These are phyloP conservation scores for Anoplius nigerrimus DNA, from an alignment of 2,888 invertebrate genomes.

Conservation along the genomic window DNA sequence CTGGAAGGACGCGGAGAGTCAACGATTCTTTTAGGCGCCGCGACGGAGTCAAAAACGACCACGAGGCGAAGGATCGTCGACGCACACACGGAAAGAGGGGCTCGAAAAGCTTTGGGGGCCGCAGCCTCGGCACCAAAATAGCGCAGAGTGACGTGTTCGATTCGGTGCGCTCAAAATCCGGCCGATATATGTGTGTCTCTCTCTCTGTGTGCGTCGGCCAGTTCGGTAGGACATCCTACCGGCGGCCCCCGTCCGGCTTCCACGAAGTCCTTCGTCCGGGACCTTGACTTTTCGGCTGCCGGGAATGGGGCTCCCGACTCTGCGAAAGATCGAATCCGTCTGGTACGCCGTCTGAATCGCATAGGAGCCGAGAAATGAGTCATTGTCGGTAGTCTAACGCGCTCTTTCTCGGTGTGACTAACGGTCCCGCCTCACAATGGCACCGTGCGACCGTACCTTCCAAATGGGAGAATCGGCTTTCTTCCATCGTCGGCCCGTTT, in stretches of 20 bases:
- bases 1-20: too few relatives aligned
- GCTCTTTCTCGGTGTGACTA: slow-evolving; percentile 19
- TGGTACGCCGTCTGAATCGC: slow-evolving; percentile 34
- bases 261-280: slow-evolving; percentile 35
- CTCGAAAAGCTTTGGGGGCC: too few relatives aligned
- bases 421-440: slow-evolving; percentile 33
- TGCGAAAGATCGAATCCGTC: slow-evolving; percentile 22
- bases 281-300: slow-evolving; percentile 44
- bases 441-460: not conserved
- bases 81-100: too few relatives aligned
- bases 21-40: too few relatives aligned
- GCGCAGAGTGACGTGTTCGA: too few relatives aligned
- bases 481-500: not conserved
- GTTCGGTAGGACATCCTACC: not conserved
- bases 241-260: slow-evolving; percentile 24
- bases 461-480: too few relatives aligned
- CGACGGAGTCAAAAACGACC: too few relatives aligned
- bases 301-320: slow-evolving; percentile 8
- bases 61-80: too few relatives aligned
- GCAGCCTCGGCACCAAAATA: too few relatives aligned
- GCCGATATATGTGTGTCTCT: slow-evolving; percentile 39
- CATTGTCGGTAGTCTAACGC: slow-evolving; percentile 24
- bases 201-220: slow-evolving; percentile 25
- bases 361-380: slow-evolving; percentile 36
- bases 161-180: too few relatives aligned